Evolutionary conservation across 2,888 invertebrate species (phyloP).

Genomic region (Chymomyza procnemis): DNA sequence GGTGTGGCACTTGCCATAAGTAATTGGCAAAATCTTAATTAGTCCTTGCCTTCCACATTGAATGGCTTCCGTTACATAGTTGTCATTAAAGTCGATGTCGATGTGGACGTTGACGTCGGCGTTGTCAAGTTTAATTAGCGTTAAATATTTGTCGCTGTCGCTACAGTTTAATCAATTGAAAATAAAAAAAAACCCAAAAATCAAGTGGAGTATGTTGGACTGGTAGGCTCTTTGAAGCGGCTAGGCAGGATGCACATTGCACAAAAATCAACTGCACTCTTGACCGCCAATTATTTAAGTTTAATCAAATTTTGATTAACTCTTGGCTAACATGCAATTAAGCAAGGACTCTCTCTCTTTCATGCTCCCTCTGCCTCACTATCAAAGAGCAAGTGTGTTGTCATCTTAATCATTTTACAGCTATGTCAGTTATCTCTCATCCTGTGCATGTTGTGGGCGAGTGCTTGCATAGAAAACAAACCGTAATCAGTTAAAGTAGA

Average conservation of each 20-base stretch:
- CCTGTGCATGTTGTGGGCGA: constrained; percentile 6
- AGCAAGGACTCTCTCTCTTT: not conserved
- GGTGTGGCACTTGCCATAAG: constrained; percentile 63
- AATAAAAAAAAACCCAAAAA: constrained; percentile 42
- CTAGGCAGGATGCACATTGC: not conserved
- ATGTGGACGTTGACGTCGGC: not conserved
- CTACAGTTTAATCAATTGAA: constrained; percentile 68
- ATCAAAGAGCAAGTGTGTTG: constrained; percentile 8
- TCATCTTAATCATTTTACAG: constrained; percentile 27
- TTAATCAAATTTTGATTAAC: constrained; percentile 49
- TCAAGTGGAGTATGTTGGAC: not conserved
- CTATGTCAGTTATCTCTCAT: constrained; percentile 2
- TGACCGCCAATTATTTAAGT: constrained; percentile 34
- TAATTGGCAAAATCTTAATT: constrained; percentile 74
- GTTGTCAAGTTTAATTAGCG: constrained; percentile 26
- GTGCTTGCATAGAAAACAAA: constrained; percentile 61
- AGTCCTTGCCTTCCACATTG: constrained; percentile 69
- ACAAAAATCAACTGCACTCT: constrained; percentile 24
- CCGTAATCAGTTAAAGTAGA: constrained; percentile 55
- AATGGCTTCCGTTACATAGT: constrained; percentile 58
- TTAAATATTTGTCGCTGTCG: constrained; percentile 48
- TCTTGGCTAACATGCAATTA: constrained; percentile 37
- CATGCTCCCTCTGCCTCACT: not conserved
- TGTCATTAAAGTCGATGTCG: constrained; percentile 34
- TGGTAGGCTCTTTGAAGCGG: no score